These are phyloP conservation scores for Crenuchus spilurus DNA, from an alignment of 2,797 vertebrate species.

Conservation along the genomic window DNA sequence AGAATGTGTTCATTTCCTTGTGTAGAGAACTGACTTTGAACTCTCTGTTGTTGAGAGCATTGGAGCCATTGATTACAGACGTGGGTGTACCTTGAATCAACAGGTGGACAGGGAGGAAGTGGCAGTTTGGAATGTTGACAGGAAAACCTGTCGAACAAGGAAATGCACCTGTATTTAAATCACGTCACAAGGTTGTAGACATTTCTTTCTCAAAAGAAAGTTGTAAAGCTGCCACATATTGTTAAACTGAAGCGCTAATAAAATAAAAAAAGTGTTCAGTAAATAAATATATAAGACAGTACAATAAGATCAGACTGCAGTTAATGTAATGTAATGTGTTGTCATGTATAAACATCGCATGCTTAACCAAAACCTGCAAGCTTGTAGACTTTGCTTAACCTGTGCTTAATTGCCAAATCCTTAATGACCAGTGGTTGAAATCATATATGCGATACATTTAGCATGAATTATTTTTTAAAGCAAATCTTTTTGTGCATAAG, in stretches of 20 bases:
- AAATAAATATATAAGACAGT: not conserved
- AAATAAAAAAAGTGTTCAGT: not conserved
- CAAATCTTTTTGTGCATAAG: not conserved
- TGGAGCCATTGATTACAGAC: not conserved
- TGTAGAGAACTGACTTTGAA: slow-evolving; percentile 27
- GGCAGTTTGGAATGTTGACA: slow-evolving; percentile 48
- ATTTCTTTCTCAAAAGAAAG: not conserved
- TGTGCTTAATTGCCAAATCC: not conserved
- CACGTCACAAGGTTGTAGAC: not conserved
- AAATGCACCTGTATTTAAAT: slow-evolving; percentile 57
- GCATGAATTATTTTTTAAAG: not conserved
- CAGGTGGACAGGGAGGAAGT: slow-evolving; percentile 37
- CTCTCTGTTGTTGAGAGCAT: not conserved
- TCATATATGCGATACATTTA: not conserved
- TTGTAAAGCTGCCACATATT: not conserved
- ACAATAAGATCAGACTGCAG: too few species aligned
- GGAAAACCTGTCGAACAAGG: slow-evolving; percentile 74
- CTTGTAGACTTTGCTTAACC: not conserved
- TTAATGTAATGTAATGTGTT: too few species aligned
- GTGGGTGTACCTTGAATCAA: slow-evolving; percentile 8
- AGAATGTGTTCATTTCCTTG: not conserved
- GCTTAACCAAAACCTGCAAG: not conserved
- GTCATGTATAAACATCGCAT: too few species aligned
- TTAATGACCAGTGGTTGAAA: not conserved
- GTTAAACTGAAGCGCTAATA: not conserved